Evolutionary conservation across 2,888 invertebrate genomes (phyloP).

Genomic region (Euplexia lucipara): DNA sequence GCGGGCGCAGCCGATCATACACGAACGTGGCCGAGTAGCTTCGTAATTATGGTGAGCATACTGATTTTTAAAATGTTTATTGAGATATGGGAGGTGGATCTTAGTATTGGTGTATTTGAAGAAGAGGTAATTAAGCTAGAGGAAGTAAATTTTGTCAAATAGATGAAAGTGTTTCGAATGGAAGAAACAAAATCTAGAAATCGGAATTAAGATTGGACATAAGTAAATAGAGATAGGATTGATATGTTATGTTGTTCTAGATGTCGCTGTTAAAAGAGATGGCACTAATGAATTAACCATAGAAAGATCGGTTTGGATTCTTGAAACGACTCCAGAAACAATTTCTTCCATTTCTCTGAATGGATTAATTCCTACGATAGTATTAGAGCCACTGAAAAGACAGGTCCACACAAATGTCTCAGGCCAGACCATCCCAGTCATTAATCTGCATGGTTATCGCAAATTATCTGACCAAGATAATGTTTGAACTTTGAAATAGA

Average conservation of each 20-base stretch:
- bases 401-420: no score
- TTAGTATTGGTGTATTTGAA: not conserved
- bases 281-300: not conserved
- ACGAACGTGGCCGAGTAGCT: slow-evolving; percentile 49
- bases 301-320: not conserved
- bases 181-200: not conserved
- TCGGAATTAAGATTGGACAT: not conserved
- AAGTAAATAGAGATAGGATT: not conserved
- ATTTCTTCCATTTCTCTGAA: not conserved
- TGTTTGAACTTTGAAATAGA: no score
- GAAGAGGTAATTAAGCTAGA: not conserved
- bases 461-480: no score
- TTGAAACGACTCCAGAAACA: not conserved
- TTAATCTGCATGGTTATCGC: no score
- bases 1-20: slow-evolving; percentile 65
- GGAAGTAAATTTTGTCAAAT: no score
- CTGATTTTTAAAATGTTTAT: slow-evolving; percentile 47
- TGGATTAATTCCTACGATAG: not conserved
- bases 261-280: not conserved
- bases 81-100: slow-evolving; percentile 4
- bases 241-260: not conserved
- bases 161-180: not conserved
- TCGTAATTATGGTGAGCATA: slow-evolving; percentile 56
- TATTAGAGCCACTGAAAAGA: no score
- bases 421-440: no score